phyloP scores from a whole-genome alignment of 1,140 invertebrate species.

The Eufriesea mexicana region DNA sequence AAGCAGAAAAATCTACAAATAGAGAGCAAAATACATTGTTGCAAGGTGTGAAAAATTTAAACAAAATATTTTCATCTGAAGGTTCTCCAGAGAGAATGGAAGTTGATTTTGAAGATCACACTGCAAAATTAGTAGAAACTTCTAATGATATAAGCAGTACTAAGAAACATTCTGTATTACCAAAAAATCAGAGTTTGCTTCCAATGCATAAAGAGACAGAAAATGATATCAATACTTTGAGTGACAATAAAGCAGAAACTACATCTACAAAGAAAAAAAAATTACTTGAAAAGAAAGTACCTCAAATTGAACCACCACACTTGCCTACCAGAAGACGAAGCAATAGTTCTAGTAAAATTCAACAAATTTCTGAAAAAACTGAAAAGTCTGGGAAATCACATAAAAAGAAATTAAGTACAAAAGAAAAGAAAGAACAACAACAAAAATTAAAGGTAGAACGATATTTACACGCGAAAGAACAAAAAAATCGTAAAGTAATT shows the following conservation, averaged over 20 bases:
- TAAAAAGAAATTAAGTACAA: slow-evolving; percentile 16
- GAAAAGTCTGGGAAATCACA: background rate
- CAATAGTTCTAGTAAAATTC: background rate
- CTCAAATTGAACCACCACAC: slow-evolving; percentile 48
- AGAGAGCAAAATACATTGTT: background rate
- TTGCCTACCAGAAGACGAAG: slow-evolving; percentile 34
- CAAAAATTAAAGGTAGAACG: slow-evolving; percentile 42
- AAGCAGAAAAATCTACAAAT: background rate
- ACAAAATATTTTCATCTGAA: background rate
- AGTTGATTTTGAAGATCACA: background rate
- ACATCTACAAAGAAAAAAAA: background rate
- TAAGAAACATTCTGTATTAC: background rate
- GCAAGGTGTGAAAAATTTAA: background rate
- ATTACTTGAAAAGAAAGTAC: slow-evolving; percentile 12
- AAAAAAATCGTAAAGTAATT: slow-evolving; percentile 23
- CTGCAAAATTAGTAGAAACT: background rate
- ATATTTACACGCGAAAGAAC: slow-evolving; percentile 29
- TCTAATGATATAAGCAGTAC: too few species aligned
- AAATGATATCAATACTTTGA: background rate
- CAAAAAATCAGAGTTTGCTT: background rate
- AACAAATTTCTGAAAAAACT: background rate
- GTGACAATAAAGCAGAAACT: too few species aligned
- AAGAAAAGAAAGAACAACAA: slow-evolving; percentile 49
- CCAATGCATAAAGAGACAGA: background rate
- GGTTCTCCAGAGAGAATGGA: background rate